Evolutionary conservation across 2,113 vertebrate genomes (phyloP), one percentile per base, ranked within the genome.

Genomic region (Nycticryphes semicollaris): DNA sequence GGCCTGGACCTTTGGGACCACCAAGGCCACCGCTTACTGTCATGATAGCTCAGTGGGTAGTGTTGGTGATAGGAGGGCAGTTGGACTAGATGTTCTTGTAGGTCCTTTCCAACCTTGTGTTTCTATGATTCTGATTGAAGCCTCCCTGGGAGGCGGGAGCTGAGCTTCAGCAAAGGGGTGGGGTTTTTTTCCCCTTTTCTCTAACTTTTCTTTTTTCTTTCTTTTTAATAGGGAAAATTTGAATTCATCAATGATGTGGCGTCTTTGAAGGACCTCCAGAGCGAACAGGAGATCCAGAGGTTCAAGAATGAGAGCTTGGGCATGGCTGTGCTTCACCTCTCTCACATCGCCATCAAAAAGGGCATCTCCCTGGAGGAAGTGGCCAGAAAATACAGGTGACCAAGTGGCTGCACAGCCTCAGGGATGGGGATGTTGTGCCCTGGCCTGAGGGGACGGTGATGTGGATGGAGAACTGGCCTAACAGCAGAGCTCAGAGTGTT

Each of bases 271-370:
- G 98, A 98, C 3, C 57, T 98, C 2, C 87, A 87, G 3, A 97
- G 90, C 0, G 98, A 99, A 6, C 98, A 98, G n/a, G 98, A 99
- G 59, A 79, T 98, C 9, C 98, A 98, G 93, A 96, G 96, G 62
- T 99, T 99, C 87, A 99, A 99, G 97, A 99, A 99, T 1, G 99
- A 99, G 76, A 99, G 99, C 57, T 56, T 99, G 91, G 99, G 99
- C 17, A 99, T 99, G 99, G 99, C 99, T 0, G 98, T 99, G 33
- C 98, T 99, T 8, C 99, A 99, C 56, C 98, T 99, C 3, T 99
- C 98, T 5, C 98, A 99, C 86, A 96, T 98, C 0, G 98, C 99
- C 24, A 72, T 99, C 35, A 79, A 77, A 17, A 98, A 87, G 0
- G 96, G 96, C 7, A 24, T 98, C 14, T 98, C 98, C 33, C 97